phyloP scores from a whole-genome alignment of 2,888 invertebrate genomes.

The Suillia variegata region DNA sequence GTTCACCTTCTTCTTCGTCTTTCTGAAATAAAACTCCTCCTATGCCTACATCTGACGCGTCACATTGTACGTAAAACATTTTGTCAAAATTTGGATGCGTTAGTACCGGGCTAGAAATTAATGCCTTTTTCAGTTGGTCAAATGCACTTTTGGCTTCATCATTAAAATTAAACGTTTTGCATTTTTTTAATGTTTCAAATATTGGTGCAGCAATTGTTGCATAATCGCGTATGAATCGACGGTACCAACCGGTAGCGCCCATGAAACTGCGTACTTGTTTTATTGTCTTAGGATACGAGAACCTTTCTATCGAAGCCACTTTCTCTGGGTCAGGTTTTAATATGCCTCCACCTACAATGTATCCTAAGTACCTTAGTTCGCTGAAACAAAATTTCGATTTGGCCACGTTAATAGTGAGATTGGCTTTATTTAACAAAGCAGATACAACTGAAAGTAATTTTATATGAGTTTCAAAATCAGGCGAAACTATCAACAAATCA shows the following conservation, averaged over 20 bases:
- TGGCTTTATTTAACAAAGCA: constrained; percentile 4
- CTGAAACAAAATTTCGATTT: constrained; percentile 23
- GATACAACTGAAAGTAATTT: constrained; percentile 2
- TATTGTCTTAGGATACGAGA: constrained; percentile 3
- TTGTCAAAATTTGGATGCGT: constrained; percentile 19
- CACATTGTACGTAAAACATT: constrained; percentile 23
- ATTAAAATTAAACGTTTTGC: neutral
- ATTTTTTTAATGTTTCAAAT: constrained; percentile 13
- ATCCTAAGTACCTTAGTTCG: constrained; percentile 15
- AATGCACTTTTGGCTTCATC: neutral
- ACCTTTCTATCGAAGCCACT: constrained; percentile 6
- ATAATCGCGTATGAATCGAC: too few relatives aligned
- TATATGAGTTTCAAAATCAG: neutral
- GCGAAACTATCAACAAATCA: neutral
- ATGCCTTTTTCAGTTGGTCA: too few relatives aligned
- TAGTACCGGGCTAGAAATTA: constrained; percentile 18
- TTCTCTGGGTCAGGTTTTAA: constrained; percentile 21
- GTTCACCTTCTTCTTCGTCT: constrained; percentile 1
- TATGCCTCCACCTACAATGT: constrained; percentile 20
- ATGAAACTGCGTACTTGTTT: constrained; percentile 19
- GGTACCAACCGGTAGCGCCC: constrained; percentile 21
- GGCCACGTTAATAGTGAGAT: constrained; percentile 20
- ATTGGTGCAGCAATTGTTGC: constrained; percentile 11
- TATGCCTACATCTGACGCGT: constrained; percentile 20
- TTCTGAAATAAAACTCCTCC: constrained; percentile 19